A percentile compares a stretch with the other conserved stretches of the same genome.
phyloP scores from a whole-genome alignment of 2,113 vertebrate species.

The Eubucco bourcierii region DNA sequence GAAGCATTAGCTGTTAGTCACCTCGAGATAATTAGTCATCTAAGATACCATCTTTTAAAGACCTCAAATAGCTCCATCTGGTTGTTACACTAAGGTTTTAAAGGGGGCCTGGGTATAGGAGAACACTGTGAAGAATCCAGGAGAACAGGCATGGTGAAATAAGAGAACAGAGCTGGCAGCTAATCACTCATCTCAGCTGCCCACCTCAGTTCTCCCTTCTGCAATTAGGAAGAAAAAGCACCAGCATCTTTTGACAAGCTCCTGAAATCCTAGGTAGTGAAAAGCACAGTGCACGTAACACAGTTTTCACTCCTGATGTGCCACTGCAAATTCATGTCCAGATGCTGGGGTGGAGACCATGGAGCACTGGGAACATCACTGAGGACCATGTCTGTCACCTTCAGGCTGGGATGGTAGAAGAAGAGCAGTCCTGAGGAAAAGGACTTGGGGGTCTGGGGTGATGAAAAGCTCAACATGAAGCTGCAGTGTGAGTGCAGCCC shows the following conservation, averaged over 20 bases:
- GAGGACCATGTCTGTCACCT: accelerated
- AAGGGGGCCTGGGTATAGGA: neutral
- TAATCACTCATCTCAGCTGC: accelerated
- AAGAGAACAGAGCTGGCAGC: neutral
- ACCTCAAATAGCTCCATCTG: neutral
- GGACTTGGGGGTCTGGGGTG: too few species aligned
- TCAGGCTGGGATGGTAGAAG: neutral
- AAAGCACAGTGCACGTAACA: neutral
- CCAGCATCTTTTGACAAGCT: neutral
- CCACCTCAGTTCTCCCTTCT: neutral
- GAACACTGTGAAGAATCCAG: neutral
- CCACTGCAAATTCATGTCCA: accelerated
- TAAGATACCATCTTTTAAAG: neutral
- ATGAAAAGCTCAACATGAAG: too few species aligned
- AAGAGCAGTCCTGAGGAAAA: too few species aligned
- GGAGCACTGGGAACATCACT: neutral
- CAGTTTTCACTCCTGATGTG: neutral
- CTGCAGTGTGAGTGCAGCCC: too few species aligned
- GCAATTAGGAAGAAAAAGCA: neutral
- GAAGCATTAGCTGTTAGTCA: conserved; percentile 31
- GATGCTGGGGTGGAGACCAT: accelerated
- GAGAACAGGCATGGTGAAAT: neutral
- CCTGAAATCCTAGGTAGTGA: neutral
- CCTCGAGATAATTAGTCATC: neutral
- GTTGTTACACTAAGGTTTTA: neutral